Conservation (phyloP, 2,113 vertebrate genomes). For the Trinectes maculatus region DNA sequence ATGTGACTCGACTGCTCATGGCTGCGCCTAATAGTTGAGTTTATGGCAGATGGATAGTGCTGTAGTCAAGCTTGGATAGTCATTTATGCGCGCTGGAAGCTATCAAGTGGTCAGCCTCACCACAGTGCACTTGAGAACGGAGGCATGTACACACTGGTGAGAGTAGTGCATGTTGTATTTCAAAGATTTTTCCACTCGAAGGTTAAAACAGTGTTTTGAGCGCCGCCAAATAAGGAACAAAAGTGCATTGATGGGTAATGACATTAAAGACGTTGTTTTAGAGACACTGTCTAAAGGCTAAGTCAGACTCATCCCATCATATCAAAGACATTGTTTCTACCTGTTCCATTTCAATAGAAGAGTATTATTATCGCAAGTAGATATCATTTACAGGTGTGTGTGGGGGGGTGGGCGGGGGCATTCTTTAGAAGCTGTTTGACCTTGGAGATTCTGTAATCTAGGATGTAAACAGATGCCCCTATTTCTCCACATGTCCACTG, state of each 20-base stretch:
- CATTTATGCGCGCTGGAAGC: background rate
- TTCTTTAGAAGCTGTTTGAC: too few relatives aligned
- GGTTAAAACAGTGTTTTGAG: too few relatives aligned
- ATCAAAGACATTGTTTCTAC: too few relatives aligned
- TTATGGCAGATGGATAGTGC: constrained; percentile 1
- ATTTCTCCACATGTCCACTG: constrained; percentile 24
- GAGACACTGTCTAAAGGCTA: too few relatives aligned
- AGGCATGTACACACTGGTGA: background rate
- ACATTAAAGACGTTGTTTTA: too few relatives aligned
- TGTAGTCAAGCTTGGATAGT: background rate
- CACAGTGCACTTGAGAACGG: background rate
- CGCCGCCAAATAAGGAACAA: too few relatives aligned
- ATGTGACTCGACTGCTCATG: constrained; percentile 26
- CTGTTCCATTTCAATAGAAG: too few relatives aligned
- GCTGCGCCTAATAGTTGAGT: background rate
- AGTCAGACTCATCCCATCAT: too few relatives aligned
- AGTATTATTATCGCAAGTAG: too few relatives aligned
- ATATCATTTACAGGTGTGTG: background rate
- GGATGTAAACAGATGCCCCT: constrained; percentile 33
- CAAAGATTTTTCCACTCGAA: too few relatives aligned
- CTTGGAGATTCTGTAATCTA: constrained; percentile 23
- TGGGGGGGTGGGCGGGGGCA: too few relatives aligned
- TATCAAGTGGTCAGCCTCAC: constrained; percentile 4
- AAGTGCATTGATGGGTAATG: too few relatives aligned
- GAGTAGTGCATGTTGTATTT: background rate